Evolutionary conservation across 2,113 vertebrate genomes (phyloP).

Genomic region (Tamias sibiricus): DNA sequence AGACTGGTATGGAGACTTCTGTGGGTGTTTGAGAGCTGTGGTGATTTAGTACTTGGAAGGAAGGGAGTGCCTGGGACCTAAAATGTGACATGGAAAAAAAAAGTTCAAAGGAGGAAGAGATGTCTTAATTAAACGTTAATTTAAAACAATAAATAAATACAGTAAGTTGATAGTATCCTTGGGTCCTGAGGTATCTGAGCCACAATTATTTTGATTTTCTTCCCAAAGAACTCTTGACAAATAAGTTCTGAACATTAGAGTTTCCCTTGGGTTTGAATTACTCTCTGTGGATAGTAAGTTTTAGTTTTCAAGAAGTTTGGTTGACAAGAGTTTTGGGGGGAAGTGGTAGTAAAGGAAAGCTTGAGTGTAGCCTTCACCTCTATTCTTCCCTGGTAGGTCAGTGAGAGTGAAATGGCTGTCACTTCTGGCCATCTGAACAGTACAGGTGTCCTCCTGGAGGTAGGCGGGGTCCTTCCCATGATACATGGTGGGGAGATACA

Average conservation of each 20-base stretch:
- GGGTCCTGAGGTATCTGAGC: constrained; percentile 70
- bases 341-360: constrained; percentile 68
- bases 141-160: not conserved
- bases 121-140: constrained; percentile 71
- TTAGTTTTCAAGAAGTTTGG: constrained; percentile 66
- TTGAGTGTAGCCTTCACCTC: constrained; percentile 82
- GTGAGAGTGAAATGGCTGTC: constrained; percentile 89
- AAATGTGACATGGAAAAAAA: constrained; percentile 68
- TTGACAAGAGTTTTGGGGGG: constrained; percentile 66
- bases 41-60: constrained; percentile 81
- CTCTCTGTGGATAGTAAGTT: constrained; percentile 66
- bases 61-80: constrained; percentile 81
- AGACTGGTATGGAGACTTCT: constrained; percentile 95
- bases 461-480: constrained; percentile 91
- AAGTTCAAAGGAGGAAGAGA: constrained; percentile 64
- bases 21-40: constrained; percentile 85
- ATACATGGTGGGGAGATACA: constrained; percentile 93
- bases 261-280: constrained; percentile 65
- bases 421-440: constrained; percentile 86
- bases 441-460: constrained; percentile 92
- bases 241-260: constrained; percentile 65
- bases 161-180: constrained; percentile 58
- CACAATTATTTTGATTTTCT: constrained; percentile 70
- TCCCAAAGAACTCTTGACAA: constrained; percentile 67
- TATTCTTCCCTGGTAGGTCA: constrained; percentile 87